Conservation (phyloP, 2,888 invertebrate genomes). For the Abrostola triplasia region DNA sequence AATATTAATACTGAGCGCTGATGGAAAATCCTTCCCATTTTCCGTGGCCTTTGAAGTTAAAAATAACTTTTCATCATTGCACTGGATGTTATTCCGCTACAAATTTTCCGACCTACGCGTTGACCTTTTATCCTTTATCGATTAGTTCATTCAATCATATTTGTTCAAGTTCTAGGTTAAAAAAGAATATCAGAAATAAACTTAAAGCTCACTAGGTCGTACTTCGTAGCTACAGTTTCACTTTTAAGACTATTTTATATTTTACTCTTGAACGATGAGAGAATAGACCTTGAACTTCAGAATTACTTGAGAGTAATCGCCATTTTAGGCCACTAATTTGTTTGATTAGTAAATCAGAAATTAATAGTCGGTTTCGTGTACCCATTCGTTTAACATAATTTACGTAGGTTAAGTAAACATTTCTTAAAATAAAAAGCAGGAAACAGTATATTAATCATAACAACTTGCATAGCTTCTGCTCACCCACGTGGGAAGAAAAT, state of each 20-base stretch:
- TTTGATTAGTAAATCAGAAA: no score
- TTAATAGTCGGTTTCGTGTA: no score
- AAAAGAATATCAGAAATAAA: slow-evolving; percentile 21
- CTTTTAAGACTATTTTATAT: not conserved
- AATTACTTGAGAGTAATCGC: no score
- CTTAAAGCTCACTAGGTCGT: not conserved
- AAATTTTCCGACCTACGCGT: slow-evolving; percentile 23
- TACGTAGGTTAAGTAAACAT: no score
- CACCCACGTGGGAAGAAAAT: slow-evolving; percentile 34
- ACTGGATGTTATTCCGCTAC: not conserved
- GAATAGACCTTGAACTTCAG: no score
- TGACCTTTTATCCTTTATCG: slow-evolving; percentile 28
- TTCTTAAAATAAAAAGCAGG: no score
- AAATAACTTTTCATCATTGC: slow-evolving; percentile 33
- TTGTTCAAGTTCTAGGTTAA: slow-evolving; percentile 9
- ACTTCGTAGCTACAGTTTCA: not conserved
- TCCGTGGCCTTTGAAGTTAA: slow-evolving; percentile 27
- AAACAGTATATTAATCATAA: no score
- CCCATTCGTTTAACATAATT: no score
- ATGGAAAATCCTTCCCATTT: slow-evolving; percentile 6
- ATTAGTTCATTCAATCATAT: slow-evolving; percentile 8
- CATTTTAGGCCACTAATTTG: no score
- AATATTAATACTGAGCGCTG: no score
- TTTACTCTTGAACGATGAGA: not conserved
- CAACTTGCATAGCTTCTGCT: no score